Evolutionary conservation across 2,113 vertebrate genomes (phyloP), one percentile per base, ranked within the genome.

Genomic region (Noctilio leporinus): DNA sequence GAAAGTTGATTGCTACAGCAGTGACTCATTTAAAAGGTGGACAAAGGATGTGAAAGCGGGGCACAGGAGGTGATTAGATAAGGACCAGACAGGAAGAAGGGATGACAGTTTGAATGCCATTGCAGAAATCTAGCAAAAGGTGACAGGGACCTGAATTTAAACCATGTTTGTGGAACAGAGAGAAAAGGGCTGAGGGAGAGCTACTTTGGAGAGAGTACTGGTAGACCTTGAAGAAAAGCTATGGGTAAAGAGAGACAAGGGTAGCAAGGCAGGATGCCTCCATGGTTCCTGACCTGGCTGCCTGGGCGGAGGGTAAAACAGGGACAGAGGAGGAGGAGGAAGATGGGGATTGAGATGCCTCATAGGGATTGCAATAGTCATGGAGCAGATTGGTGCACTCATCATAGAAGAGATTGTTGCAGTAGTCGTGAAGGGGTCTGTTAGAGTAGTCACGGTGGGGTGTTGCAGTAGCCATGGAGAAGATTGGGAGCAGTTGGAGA

Each of bases 281-380:
- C 20, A 22, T 53, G 62, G 7, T 35, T n/a, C 78, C 78, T 65
- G 47, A 55, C 43, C 85, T 8, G 22, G 67, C 82, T 53, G 5
- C 65, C 53, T 26, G 57, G 16, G 38, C 12, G 26, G 64, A 90
- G 16, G 17, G 4, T 64, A 7, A 45, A 33, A n/a, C 3, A 3
- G 7, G 14, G 38, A 17, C 8, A 24, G n/a, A 81, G 57, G 49
- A 87, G 10, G 62, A 80, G 51, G 55, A 83, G 12, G 69, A 73
- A 6, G 38, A 49, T 0, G 0, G 33, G 38, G 12, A 24, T 3
- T 2, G 3, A 35, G 51, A 77, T 30, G 14, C 53, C 85, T 38
- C 20, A 11, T 1, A 1, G 20, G 7, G 1, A 5, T 4, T 49
- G 28, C 16, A 0, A 30, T 1, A 1, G 30, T n/a, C 47, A 35